Evolutionary conservation across 2,797 vertebrate species (phyloP), one percentile per base, ranked within the genome.

Genomic region (Alosa sapidissima): DNA sequence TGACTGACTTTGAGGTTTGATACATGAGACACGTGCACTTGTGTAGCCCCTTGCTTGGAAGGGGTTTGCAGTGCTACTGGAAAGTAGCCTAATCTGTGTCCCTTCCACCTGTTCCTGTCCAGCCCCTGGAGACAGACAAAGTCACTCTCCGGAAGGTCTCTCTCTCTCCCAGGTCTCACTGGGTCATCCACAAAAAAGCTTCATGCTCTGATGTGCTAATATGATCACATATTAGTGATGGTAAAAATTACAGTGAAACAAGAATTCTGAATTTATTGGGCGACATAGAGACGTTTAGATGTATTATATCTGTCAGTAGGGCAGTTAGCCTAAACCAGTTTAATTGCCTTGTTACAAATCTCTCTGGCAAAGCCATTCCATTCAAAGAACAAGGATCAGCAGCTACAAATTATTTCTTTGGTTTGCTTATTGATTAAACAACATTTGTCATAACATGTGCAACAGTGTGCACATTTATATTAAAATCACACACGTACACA

Each of bases 371-470:
- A 41, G 68, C 33, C 68, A 7, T 75, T 41, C 14, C 1, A 68
- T 68, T 36, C 14, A 75, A 36, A 41, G 60, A 65, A 8, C 14
- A 28, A 28, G 68, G 4, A 9, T 14, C 2, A 78, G 5, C 28
- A 5, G 36, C 36, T 45, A 78, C 72, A 47, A 45, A 78, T 78
- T 8, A 78, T 78, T 45, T 45, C 1, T 78, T 78, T 78, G 72
- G 72, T 16, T 33, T 72, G 33, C 13, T 14, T 72, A 72, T 72
- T 33, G 72, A 45, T 45, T 45, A 1, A 78, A 8, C 72, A 0
- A 78, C 14, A 21, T 78, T 78, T 41, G 68, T 75, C 14, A 24
- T 60, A 65, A 78, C 62, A 82, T 81, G 85, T 87, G 85, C 83
- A 89, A 65, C 41, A 48, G 81, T 21, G 36, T 19, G 24, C 72